Evolutionary conservation across 2,797 vertebrate species (phyloP).

Genomic region (Synanceia verrucosa): DNA sequence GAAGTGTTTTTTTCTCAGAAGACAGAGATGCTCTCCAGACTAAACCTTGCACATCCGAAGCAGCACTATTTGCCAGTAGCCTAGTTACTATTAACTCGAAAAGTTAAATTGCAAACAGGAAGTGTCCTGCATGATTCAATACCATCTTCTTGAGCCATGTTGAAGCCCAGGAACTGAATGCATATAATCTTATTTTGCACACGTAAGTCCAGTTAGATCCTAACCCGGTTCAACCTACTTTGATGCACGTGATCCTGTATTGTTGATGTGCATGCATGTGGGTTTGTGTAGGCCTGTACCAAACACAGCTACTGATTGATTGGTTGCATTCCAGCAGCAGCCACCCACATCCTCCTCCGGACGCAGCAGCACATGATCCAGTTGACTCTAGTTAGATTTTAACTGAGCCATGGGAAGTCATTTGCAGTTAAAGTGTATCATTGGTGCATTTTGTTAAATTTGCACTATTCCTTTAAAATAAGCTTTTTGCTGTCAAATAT

Average conservation of each 20-base stretch:
- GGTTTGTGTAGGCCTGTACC: neutral
- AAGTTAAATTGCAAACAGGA: conserved; percentile 34
- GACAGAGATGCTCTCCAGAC: neutral
- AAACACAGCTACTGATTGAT: neutral
- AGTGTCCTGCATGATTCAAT: neutral
- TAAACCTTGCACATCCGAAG: conserved; percentile 19
- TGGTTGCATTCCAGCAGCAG: neutral
- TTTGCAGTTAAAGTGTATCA: conserved; percentile 31
- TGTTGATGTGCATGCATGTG: neutral
- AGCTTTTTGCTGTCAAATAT: too few species aligned
- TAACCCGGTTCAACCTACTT: neutral
- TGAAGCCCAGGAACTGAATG: neutral
- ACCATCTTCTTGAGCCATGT: neutral
- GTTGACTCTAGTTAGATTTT: conserved; percentile 35
- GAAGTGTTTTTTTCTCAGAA: neutral
- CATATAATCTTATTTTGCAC: neutral
- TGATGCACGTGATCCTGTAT: neutral
- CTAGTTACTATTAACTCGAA: neutral
- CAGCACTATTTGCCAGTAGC: neutral
- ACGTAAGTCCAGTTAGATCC: neutral
- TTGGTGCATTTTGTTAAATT: neutral
- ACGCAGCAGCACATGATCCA: neutral
- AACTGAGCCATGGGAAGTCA: conserved; percentile 53
- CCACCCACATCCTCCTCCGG: conserved; percentile 15
- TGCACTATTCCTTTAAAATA: neutral